Evolutionary conservation across 2,888 invertebrate genomes (phyloP), one percentile per base, ranked within the genome.

Genomic region (Callyntrura sp.): DNA sequence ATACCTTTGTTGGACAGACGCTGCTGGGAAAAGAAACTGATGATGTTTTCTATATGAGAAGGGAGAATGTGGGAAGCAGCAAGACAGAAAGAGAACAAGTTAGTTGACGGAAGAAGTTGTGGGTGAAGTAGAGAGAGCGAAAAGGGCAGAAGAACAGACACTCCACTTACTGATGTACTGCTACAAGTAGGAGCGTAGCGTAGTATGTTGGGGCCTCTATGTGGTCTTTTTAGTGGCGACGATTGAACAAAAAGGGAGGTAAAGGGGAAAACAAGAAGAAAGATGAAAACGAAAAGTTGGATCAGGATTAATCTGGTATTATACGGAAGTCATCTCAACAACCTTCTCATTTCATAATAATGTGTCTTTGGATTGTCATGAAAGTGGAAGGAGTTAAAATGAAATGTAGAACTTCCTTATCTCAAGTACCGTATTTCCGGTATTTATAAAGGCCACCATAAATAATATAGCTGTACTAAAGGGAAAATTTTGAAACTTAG

Each of bases 51-150:
- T 55, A 55, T 57, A 68, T 17, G 12, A 9, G 17, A 17, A 23
- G 23, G 17, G 55, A 17, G 35, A 65, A 62, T 79, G 86, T 81
- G 43, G 81, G 45, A 35, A 62, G 12, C 6, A 20, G 55, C 20
- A 51, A 84, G 25, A 55, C 57, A 20, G 85, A 73, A 20, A 94
- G 95, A 45, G 90, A 60, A 43, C 65, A 73, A 85, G 85, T 85
- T 78, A 35, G 78, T 55, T 55, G 78, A 78, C 35, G 78, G 57
- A 81, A 62, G 43, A 62, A 45, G 45, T 81, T 28, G 43, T 68
- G 43, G 68, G 68, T 55, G n/a, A 79, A 57, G 79, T 43, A 23
- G 20, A 81, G 20, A 35, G 28, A 81, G 62, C 17, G n/a, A 78
- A 73, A n/a, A 83, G 68, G 83, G 68, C 45, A 25, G 28, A 78